A percentile compares a stretch with the other conserved stretches of the same genome.
These are phyloP conservation scores for Sinotaia quadrata DNA, from an alignment of 2,888 invertebrate genomes.

Conservation along the genomic window DNA sequence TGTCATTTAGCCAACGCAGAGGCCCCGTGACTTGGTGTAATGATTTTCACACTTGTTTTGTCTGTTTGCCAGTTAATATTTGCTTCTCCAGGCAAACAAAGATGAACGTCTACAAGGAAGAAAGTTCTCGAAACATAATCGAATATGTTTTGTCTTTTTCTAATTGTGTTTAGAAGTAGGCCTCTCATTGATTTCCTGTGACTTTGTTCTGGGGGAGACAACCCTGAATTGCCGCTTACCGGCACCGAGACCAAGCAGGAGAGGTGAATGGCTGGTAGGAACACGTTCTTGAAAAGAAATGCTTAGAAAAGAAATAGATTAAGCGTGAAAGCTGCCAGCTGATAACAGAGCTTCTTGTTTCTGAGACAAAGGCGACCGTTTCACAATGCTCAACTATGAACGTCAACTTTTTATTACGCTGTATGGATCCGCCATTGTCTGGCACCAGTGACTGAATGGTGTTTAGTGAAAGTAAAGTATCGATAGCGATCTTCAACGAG, in stretches of 20 bases:
- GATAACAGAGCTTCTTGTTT: background rate
- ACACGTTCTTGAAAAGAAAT: too few species aligned
- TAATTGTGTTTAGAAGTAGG: constrained; percentile 17
- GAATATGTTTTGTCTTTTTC: constrained; percentile 6
- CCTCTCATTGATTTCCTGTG: constrained; percentile 17
- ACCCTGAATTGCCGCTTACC: too few species aligned
- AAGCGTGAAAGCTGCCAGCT: constrained; percentile 1
- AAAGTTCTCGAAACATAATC: background rate
- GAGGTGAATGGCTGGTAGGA: too few species aligned
- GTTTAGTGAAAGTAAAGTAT: too few species aligned
- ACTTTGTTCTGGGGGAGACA: constrained; percentile 13
- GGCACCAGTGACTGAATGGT: too few species aligned
- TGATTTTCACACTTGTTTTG: constrained; percentile 19
- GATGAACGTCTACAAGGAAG: background rate
- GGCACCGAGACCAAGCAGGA: too few species aligned
- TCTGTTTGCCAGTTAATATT: constrained; percentile 17
- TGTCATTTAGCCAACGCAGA: constrained; percentile 15
- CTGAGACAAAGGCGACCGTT: too few species aligned
- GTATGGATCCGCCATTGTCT: too few species aligned
- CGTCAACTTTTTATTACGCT: too few species aligned
- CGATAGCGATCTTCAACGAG: too few species aligned
- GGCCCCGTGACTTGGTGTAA: constrained; percentile 5
- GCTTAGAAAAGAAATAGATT: too few species aligned
- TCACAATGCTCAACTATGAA: too few species aligned
- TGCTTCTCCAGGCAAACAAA: constrained; percentile 9